These are phyloP conservation scores for Hypena proboscidalis DNA, from an alignment of 2,888 invertebrate species.

Conservation along the genomic window DNA sequence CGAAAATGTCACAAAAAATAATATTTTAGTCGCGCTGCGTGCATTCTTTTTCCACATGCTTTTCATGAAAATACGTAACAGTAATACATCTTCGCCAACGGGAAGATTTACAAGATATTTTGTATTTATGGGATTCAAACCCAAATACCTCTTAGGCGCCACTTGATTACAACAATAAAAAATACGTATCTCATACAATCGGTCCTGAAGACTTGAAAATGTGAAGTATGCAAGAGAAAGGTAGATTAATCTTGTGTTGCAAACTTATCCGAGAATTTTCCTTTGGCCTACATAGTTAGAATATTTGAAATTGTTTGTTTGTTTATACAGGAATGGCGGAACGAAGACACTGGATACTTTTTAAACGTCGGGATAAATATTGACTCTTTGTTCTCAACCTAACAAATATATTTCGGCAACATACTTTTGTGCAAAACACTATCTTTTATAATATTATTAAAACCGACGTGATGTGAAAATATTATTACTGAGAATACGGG, in stretches of 20 bases:
- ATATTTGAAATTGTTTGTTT: constrained; percentile 37
- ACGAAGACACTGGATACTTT: background rate
- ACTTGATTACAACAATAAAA: background rate
- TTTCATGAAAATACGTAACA: no score
- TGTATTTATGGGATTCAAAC: no score
- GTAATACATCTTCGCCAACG: no score
- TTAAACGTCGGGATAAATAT: constrained; percentile 2
- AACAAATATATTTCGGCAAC: no score
- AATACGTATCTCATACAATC: constrained; percentile 11
- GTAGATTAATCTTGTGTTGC: constrained; percentile 35
- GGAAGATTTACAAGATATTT: background rate
- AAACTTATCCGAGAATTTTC: constrained; percentile 41
- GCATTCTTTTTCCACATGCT: no score
- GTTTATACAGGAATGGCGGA: constrained; percentile 32
- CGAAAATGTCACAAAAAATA: no score
- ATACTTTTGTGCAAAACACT: no score
- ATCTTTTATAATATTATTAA: no score
- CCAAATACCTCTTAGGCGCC: background rate
- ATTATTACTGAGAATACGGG: no score
- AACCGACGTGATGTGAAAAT: no score
- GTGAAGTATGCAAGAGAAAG: constrained; percentile 25
- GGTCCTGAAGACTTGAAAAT: constrained; percentile 12
- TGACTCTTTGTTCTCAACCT: no score
- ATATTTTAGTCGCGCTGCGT: no score
- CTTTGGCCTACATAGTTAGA: constrained; percentile 37